A percentile compares a stretch with the other conserved stretches of the same genome.
Conservation (phyloP, 1,140 invertebrate species). For the Rhopalosiphum maidis region DNA sequence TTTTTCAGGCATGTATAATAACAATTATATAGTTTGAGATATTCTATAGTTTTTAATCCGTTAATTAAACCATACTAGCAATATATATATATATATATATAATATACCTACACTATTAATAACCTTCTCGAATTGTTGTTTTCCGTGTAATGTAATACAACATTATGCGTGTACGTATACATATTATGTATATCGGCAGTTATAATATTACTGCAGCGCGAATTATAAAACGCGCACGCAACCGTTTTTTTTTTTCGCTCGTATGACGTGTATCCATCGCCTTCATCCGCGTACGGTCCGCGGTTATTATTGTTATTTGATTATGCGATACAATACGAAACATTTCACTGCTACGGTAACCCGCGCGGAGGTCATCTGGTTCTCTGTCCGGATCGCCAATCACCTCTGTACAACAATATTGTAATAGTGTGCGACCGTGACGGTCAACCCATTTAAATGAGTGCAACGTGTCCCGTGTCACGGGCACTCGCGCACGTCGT, state of each 20-base stretch:
- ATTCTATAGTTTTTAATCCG: not conserved
- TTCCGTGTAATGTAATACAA: not conserved
- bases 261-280: not conserved
- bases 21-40: not conserved
- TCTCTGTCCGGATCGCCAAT: not conserved
- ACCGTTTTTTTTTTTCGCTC: not conserved
- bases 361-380: not conserved
- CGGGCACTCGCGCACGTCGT: not conserved
- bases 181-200: not conserved
- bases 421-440: not conserved
- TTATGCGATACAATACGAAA: not conserved
- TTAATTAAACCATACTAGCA: not conserved
- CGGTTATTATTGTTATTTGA: not conserved
- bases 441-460: constrained; percentile 5
- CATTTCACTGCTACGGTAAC: not conserved
- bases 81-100: not conserved
- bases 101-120: not conserved
- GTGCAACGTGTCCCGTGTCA: not conserved
- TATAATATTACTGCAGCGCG: not conserved
- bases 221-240: not conserved
- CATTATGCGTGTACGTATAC: not conserved
- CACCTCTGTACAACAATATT: not conserved
- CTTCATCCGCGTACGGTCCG: not conserved
- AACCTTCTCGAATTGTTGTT: not conserved
- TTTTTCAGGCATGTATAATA: no score